Conservation (phyloP, 2,888 invertebrate genomes). For the Coelinius sp. region DNA sequence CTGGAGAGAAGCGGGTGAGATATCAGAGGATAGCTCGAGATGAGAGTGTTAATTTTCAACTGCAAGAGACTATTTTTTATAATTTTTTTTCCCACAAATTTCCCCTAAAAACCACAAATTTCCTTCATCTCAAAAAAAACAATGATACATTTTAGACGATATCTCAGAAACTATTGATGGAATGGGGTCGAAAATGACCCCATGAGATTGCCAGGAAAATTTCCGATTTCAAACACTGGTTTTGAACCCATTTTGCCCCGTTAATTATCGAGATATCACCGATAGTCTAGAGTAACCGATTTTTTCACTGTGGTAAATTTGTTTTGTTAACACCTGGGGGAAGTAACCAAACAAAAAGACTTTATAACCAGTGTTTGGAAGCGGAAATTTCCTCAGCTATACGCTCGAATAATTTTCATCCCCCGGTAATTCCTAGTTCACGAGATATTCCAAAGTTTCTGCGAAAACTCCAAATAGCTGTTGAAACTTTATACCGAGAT, state of each 20-base stretch:
- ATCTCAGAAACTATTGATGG: neutral
- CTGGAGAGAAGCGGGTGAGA: constrained; percentile 31
- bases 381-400: neutral
- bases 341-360: neutral
- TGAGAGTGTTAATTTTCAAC: constrained; percentile 21
- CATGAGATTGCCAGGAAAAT: neutral
- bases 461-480: neutral
- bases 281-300: neutral
- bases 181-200: neutral
- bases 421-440: neutral
- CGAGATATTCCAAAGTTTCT: neutral
- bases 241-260: neutral
- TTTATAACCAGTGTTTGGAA: neutral
- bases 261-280: neutral
- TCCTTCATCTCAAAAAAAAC: neutral
- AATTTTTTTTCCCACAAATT: neutral
- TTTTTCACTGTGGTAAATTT: neutral
- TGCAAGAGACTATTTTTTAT: neutral
- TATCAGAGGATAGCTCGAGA: constrained; percentile 32
- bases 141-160: neutral
- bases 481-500: neutral
- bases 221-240: neutral
- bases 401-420: neutral
- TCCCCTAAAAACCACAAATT: neutral
- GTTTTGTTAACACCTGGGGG: neutral